Evolutionary conservation across 2,113 vertebrate species (phyloP).

Genomic region (Trachemys scripta): DNA sequence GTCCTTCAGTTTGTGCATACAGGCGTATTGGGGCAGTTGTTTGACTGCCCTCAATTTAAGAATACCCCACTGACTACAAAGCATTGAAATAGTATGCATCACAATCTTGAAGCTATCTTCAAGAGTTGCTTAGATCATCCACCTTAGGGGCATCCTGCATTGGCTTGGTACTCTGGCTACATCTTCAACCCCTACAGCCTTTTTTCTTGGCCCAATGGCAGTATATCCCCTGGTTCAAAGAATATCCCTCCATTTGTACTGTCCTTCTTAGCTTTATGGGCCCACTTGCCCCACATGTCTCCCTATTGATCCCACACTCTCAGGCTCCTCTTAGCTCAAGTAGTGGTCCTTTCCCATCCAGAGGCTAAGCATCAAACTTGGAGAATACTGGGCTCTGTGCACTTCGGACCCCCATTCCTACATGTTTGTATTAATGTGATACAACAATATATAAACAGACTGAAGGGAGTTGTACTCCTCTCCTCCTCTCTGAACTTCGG

Average conservation of each 20-base stretch:
- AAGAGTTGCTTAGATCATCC: not conserved
- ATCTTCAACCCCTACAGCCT: not conserved
- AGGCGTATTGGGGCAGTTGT: not conserved
- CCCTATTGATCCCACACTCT: too few species aligned
- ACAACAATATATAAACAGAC: too few species aligned
- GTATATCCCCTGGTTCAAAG: not conserved
- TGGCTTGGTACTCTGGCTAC: not conserved
- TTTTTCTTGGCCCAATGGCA: not conserved
- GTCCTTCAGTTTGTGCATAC: not conserved
- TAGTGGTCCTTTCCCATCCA: too few species aligned
- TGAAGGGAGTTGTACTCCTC: too few species aligned
- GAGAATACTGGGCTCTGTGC: too few species aligned
- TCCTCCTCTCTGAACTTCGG: too few species aligned
- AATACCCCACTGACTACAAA: not conserved
- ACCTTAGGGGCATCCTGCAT: not conserved
- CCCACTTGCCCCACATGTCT: not conserved
- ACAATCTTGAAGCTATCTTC: not conserved
- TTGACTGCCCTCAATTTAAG: not conserved
- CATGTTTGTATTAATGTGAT: too few species aligned
- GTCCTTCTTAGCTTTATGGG: not conserved
- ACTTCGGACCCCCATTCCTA: too few species aligned
- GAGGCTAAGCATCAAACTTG: too few species aligned
- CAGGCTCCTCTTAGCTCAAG: too few species aligned
- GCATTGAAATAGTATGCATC: not conserved
- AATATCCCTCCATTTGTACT: not conserved